These are phyloP conservation scores for Adelognathus sp. DNA, from an alignment of 2,888 invertebrate species.

Conservation along the genomic window DNA sequence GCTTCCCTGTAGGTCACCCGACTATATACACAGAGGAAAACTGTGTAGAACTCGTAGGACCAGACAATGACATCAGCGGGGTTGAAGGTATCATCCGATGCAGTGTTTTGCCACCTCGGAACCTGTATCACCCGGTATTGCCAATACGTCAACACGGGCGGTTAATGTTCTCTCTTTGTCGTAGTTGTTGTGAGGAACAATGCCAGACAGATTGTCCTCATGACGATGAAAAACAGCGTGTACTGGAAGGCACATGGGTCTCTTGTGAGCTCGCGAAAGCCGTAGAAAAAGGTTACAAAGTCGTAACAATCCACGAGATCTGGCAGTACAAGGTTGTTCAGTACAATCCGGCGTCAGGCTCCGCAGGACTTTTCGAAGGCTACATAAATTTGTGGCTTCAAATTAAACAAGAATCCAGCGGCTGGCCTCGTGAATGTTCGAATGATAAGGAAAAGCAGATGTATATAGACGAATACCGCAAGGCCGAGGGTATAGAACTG, in stretches of 20 bases:
- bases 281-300: neutral
- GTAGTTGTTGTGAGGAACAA: neutral
- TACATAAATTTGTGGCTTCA: constrained; percentile 52
- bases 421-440: constrained; percentile 30
- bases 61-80: neutral
- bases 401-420: constrained; percentile 47
- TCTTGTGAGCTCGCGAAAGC: constrained; percentile 49
- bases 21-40: constrained; percentile 30
- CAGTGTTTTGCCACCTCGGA: neutral
- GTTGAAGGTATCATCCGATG: too few relatives aligned
- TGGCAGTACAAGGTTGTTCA: constrained; percentile 61
- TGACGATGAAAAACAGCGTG: neutral
- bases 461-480: constrained; percentile 16
- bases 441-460: constrained; percentile 12
- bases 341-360: neutral
- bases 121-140: neutral
- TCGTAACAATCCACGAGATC: too few relatives aligned
- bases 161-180: neutral
- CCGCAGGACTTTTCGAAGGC: constrained; percentile 27
- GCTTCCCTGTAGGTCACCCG: constrained; percentile 68
- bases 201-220: neutral
- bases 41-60: neutral
- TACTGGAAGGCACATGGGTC: constrained; percentile 26
- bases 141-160: neutral
- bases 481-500: constrained; percentile 57